Evolutionary conservation across 2,113 vertebrate species (phyloP).

Genomic region (Dissostichus mawsoni): DNA sequence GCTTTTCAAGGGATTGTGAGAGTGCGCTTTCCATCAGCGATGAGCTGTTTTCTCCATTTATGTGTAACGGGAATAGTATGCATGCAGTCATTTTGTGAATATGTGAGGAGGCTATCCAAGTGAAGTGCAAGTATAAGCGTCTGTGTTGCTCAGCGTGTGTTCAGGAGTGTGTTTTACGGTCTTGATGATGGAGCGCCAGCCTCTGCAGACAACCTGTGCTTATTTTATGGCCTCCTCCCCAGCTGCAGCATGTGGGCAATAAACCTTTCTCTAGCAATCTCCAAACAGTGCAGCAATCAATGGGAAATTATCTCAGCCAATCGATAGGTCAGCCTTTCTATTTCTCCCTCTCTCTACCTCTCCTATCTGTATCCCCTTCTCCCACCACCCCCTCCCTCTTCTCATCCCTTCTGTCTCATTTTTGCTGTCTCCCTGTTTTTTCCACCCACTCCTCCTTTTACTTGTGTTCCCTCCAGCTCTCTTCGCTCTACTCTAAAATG

Average conservation of each 20-base stretch:
- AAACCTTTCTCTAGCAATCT: slow-evolving; percentile 84
- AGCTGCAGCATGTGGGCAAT: slow-evolving; percentile 83
- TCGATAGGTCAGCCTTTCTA: slow-evolving; percentile 82
- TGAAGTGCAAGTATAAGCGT: neutral
- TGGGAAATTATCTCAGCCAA: slow-evolving; percentile 86
- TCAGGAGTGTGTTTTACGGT: slow-evolving; percentile 53
- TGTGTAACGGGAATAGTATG: slow-evolving; percentile 49
- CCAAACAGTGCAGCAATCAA: slow-evolving; percentile 86
- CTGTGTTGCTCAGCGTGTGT: slow-evolving; percentile 42
- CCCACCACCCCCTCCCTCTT: slow-evolving; percentile 1
- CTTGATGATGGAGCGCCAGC: slow-evolving; percentile 69
- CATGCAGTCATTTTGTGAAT: slow-evolving; percentile 48
- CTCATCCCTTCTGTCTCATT: slow-evolving; percentile 73
- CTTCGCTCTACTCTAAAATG: slow-evolving; percentile 68
- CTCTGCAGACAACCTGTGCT: slow-evolving; percentile 76
- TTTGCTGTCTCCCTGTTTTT: slow-evolving; percentile 72
- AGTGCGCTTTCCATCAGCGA: slow-evolving; percentile 36
- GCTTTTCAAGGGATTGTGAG: slow-evolving; percentile 60
- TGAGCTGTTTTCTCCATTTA: slow-evolving; percentile 50
- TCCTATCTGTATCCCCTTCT: slow-evolving; percentile 64
- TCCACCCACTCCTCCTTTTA: slow-evolving; percentile 53
- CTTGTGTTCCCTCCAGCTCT: slow-evolving; percentile 60
- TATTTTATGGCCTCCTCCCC: slow-evolving; percentile 80
- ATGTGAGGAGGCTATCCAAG: slow-evolving; percentile 40
- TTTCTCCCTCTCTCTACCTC: slow-evolving; percentile 61